Base-by-base conservation (phyloP, 2,113 vertebrate species). In the Motacilla tschutschensis region DNA sequence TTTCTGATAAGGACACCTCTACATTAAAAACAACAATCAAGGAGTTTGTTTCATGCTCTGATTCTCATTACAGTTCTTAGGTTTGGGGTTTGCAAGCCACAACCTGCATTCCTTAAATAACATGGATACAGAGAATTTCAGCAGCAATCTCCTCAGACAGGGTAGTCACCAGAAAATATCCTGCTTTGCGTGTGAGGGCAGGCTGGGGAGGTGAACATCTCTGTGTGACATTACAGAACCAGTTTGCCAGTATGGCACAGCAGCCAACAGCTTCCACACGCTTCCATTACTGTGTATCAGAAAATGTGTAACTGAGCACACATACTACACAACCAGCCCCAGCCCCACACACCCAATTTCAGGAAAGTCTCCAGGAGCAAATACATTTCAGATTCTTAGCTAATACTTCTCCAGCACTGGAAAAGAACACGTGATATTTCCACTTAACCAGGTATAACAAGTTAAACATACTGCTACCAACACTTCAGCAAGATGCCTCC, bases 331-430 rank as follows among this genome's bases (percentile, higher is more conserved):
- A 29, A 35, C 46, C 47, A 28, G 2, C 12, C 31, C 40, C 25
- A 62, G 2, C 9, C 0, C 17, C 25, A 41, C 29, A 41, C 46
- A 50, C 3, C 1, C 1, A 0, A 4, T 9, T 59, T 65, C 86
- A 82, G 44, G 36, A 65, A 76, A 89, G 21, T 24, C 41, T 69
- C 36, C 40, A 35, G 35, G 25, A 59, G 25, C 9, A 59, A 47
- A 58, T 22, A 3, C 3, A 31, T 51, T 65, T 65, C 90, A 60
- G 20, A 6, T 38, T 22, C 50, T 15, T 55, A 41, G 33, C 14
- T 76, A 75, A 38, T 69, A 81, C 54, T 78, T 72, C 67, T 57
- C 60, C 77, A 59, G 53, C 41, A 25, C 5, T 55, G 35, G 47
- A 51, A 65, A 79, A 21, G 5, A 58, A 25, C 7, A 8, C 9